Conservation (phyloP, 2,113 vertebrate genomes). For the Spheniscus mendiculus region DNA sequence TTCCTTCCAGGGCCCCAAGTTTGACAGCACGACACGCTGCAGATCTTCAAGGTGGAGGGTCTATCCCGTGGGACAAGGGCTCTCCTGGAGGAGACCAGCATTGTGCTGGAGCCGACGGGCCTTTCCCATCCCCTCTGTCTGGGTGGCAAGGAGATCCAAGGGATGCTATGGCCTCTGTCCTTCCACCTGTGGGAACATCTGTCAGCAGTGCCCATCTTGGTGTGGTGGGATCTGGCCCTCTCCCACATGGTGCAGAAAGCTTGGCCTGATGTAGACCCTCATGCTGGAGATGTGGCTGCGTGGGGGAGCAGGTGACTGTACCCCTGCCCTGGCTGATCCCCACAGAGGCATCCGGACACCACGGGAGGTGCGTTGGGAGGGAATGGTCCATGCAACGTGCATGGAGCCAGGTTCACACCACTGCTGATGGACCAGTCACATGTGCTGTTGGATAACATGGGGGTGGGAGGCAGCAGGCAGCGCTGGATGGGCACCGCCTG, state of each 20-base stretch:
- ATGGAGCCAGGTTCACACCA: neutral
- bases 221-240: neutral
- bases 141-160: neutral
- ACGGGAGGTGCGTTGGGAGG: neutral
- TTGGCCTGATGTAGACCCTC: neutral
- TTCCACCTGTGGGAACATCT: neutral
- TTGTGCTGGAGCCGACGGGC: neutral
- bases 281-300: neutral
- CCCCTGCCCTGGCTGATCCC: neutral
- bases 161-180: neutral
- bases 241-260: neutral
- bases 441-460: neutral
- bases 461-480: neutral
- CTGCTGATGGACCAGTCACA: neutral
- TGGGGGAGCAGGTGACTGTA: neutral
- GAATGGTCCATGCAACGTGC: fast-evolving
- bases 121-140: neutral
- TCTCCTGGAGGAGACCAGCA: neutral
- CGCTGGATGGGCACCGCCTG: neutral
- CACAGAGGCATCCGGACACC: neutral
- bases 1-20: neutral
- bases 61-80: neutral
- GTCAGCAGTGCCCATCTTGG: neutral
- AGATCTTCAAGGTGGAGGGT: neutral
- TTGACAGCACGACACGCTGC: fast-evolving